Conservation (phyloP, 2,888 invertebrate species). For the Aporophyla lueneburgensis region DNA sequence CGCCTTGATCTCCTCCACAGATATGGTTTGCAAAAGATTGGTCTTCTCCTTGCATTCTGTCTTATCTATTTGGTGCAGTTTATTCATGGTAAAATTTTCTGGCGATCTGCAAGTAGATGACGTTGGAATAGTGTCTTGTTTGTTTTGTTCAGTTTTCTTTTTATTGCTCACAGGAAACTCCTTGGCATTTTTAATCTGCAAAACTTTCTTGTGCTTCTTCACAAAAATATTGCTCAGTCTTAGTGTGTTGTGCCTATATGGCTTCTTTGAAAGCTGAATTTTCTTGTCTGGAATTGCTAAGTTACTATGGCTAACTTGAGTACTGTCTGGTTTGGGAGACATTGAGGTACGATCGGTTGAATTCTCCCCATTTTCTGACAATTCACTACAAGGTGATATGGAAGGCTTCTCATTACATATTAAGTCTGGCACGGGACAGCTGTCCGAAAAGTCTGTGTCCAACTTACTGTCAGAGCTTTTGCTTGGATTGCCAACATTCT, state of each 20-base stretch:
- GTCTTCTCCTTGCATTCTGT: conserved; percentile 70
- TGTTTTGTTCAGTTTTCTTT: conserved; percentile 60
- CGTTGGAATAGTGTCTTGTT: conserved; percentile 74
- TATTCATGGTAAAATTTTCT: conserved; percentile 81
- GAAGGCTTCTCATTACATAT: conserved; percentile 90
- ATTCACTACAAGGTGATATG: conserved; percentile 88
- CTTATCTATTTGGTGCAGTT: conserved; percentile 73
- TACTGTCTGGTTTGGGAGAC: conserved; percentile 76
- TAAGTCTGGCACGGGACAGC: conserved; percentile 87
- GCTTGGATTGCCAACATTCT: conserved; percentile 82
- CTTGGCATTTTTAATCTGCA: conserved; percentile 87
- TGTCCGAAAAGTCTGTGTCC: conserved; percentile 85
- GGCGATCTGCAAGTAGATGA: conserved; percentile 78
- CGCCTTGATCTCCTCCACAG: conserved; percentile 80
- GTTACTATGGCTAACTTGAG: conserved; percentile 66
- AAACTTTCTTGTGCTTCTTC: conserved; percentile 86
- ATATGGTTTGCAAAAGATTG: conserved; percentile 76
- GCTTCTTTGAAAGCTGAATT: conserved; percentile 71
- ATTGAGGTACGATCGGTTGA: conserved; percentile 79
- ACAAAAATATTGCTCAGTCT: conserved; percentile 86
- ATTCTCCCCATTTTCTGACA: conserved; percentile 87
- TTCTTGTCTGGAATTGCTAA: conserved; percentile 72
- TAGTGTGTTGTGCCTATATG: conserved; percentile 76
- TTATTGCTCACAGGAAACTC: conserved; percentile 57
- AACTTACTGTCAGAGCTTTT: conserved; percentile 81